A percentile compares a stretch with the other conserved stretches of the same genome.
phyloP scores from a whole-genome alignment of 2,113 vertebrate species.

The Hippocampus guttulatus region DNA sequence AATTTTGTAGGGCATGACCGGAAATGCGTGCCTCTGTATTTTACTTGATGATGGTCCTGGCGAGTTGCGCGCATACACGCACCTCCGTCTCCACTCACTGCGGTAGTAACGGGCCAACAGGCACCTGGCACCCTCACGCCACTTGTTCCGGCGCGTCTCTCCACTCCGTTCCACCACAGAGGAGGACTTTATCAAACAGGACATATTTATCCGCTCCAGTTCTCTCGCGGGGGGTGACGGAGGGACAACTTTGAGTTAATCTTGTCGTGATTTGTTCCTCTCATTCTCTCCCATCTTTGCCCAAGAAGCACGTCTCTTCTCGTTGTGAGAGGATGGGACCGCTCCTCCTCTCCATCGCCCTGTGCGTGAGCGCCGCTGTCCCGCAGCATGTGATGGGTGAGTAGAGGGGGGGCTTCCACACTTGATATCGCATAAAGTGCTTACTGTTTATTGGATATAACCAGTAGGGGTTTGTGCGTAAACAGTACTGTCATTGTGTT shows the following conservation, averaged over 20 bases:
- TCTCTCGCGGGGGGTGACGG: neutral
- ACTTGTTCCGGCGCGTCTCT: constrained; percentile 45
- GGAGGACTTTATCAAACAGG: constrained; percentile 49
- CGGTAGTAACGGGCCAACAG: constrained; percentile 54
- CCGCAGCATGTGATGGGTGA: constrained; percentile 72
- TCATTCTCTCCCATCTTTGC: constrained; percentile 55
- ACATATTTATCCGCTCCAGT: constrained; percentile 27
- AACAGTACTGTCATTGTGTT: neutral
- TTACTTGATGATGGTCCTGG: constrained; percentile 23
- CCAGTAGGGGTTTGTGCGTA: neutral
- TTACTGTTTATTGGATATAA: constrained; percentile 2
- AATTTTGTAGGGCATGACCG: constrained; percentile 29
- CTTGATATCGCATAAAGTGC: constrained; percentile 26
- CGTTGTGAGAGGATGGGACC: constrained; percentile 69
- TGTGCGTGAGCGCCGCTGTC: constrained; percentile 71
- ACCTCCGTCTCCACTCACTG: constrained; percentile 60
- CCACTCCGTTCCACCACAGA: constrained; percentile 28
- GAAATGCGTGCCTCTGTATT: constrained; percentile 9
- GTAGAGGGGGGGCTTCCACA: constrained; percentile 19
- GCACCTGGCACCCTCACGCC: constrained; percentile 31
- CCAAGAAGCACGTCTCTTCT: constrained; percentile 37
- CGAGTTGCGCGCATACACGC: constrained; percentile 48
- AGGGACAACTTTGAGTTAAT: constrained; percentile 61
- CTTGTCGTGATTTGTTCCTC: constrained; percentile 24
- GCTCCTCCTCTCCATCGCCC: constrained; percentile 63